Conservation (phyloP, 2,797 vertebrate species). For the Florisuga fusca region DNA sequence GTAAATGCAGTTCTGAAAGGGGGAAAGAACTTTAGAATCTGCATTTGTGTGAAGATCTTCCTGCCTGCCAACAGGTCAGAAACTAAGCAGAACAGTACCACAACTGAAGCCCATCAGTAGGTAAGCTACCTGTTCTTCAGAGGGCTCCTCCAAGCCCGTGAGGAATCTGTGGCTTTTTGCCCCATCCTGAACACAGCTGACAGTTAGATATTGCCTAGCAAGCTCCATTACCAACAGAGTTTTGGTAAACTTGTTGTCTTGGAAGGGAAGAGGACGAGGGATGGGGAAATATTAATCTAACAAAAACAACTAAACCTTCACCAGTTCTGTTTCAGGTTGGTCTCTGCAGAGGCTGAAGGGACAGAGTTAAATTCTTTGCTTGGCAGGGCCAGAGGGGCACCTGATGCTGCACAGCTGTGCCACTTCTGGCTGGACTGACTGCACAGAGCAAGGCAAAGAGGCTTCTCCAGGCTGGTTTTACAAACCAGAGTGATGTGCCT, state of each 20-base stretch:
- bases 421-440: neutral
- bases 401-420: too few species aligned
- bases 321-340: neutral
- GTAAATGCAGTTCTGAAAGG: neutral
- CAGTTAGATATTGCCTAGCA: neutral
- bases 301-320: neutral
- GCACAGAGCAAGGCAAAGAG: too few species aligned
- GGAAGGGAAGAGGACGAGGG: neutral
- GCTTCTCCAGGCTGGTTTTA: neutral
- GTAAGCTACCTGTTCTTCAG: neutral
- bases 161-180: neutral
- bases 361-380: neutral
- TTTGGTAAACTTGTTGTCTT: conserved; percentile 3
- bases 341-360: neutral
- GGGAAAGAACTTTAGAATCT: neutral
- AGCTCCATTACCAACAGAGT: neutral
- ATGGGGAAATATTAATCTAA: neutral
- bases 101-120: neutral
- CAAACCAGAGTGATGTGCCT: neutral
- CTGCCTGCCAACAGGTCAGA: neutral
- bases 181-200: neutral
- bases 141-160: neutral
- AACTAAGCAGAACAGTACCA: neutral
- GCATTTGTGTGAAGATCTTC: neutral
- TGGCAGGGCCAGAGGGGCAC: neutral